Evolutionary conservation across 1,140 invertebrate species (phyloP).

Genomic region (Subanguina moxae): DNA sequence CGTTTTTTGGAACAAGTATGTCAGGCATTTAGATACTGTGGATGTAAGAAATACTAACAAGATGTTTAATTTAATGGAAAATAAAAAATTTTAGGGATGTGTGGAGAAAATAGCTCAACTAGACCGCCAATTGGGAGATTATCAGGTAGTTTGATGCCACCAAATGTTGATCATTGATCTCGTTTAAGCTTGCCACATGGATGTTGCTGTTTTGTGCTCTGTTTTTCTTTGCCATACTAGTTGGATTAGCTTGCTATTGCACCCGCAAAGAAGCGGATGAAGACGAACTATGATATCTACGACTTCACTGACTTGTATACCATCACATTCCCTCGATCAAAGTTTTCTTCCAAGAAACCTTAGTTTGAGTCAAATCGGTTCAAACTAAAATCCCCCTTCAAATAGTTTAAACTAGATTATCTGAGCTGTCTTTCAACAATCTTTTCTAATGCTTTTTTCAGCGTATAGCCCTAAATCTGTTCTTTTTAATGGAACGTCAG

Average conservation of each 20-base stretch:
- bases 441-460: too few species aligned
- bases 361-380: too few species aligned
- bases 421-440: too few species aligned
- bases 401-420: too few species aligned
- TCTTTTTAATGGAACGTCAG: too few species aligned
- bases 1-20: slow-evolving; percentile 47
- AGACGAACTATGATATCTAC: slow-evolving; percentile 1
- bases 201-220: slow-evolving; percentile 58
- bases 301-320: too few species aligned
- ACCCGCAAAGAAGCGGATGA: slow-evolving; percentile 25
- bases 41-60: too few species aligned
- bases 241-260: slow-evolving; percentile 58
- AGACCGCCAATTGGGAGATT: slow-evolving; percentile 57
- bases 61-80: background rate
- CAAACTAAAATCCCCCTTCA: too few species aligned
- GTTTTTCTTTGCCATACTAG: slow-evolving; percentile 58
- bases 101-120: slow-evolving; percentile 54
- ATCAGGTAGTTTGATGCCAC: slow-evolving; percentile 44
- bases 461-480: too few species aligned
- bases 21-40: slow-evolving; percentile 54
- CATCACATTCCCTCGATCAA: too few species aligned
- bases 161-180: background rate
- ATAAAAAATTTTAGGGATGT: slow-evolving; percentile 16
- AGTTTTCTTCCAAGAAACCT: too few species aligned
- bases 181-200: slow-evolving; percentile 54